Evolutionary conservation across 23 tunicate genomes (phyloP), one percentile per base, ranked within the genome.

Genomic region (Corella eumyota): DNA sequence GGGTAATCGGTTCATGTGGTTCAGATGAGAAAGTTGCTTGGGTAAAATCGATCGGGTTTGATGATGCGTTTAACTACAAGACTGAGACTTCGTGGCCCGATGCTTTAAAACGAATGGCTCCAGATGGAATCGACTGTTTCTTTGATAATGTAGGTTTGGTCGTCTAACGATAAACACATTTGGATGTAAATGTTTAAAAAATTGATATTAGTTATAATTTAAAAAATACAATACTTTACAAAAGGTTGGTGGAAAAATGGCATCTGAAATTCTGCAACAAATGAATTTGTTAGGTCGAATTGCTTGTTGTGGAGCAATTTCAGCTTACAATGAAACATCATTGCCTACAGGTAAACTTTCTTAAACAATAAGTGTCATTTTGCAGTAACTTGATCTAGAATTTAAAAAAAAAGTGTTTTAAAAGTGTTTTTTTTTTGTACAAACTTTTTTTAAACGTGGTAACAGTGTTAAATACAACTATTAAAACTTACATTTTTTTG

Each of bases 111-210:
- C 51, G 72, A 64, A 35, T 77, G 31, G 95, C 95, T 9, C 95
- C 95, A 17, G 36, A 85, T 19, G 95, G 95, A 66, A 75, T 85
- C 13, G 95, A 85, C 38, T 85, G 84, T 71, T 85, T 78, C 59
- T 85, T 85, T 34, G 95, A 85, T 59, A 85, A 77, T 58, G 95
- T 77, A n/a, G 34, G 83, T 53, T 34, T 15, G 17, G 36, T 37
- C 22, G 6, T 2, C 11, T 4, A 25, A 66, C 11, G 0, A 7
- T 53, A 45, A 29, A 59, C 25, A 28, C 7, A 24, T 7, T 25
- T 7, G 45, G 45, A 28, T 36, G 1, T 21, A 4, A 26, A n/a
- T 26, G 30, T 6, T 1, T 11, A 28, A 51, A 20, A n/a, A n/a
- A n/a, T n/a, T n/a, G n/a, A n/a, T n/a, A n/a, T n/a, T n/a, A n/a